Conservation (phyloP, 1,140 invertebrate genomes). For the Lysiphlebus fabarum region DNA sequence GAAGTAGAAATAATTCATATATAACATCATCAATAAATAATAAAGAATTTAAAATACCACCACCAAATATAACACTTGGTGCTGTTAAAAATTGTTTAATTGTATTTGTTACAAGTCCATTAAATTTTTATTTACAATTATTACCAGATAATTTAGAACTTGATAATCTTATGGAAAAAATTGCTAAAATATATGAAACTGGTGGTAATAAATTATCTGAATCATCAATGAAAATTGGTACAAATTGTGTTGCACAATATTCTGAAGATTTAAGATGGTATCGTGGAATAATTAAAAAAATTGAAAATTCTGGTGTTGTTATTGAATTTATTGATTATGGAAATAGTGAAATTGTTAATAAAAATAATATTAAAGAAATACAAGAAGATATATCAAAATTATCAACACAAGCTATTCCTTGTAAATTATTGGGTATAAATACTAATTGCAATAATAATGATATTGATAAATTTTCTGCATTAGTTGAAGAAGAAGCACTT, state of each 20-base stretch:
- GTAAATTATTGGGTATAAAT: slow-evolving; percentile 39
- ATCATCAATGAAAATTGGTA: slow-evolving; percentile 26
- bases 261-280: slow-evolving; percentile 58
- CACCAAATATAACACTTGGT: slow-evolving; percentile 34
- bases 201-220: slow-evolving; percentile 31
- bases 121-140: slow-evolving; percentile 55
- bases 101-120: slow-evolving; percentile 41
- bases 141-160: slow-evolving; percentile 43
- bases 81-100: slow-evolving; percentile 38
- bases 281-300: slow-evolving; percentile 53
- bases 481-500: slow-evolving; percentile 30
- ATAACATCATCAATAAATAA: slow-evolving; percentile 16
- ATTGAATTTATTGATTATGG: slow-evolving; percentile 63
- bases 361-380: slow-evolving; percentile 44
- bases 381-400: slow-evolving; percentile 35
- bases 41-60: slow-evolving; percentile 28
- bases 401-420: slow-evolving; percentile 45
- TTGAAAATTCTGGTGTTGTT: slow-evolving; percentile 33
- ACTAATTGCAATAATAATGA: slow-evolving; percentile 30
- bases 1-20: slow-evolving; percentile 18
- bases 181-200: slow-evolving; percentile 38
- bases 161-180: slow-evolving; percentile 45
- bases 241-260: slow-evolving; percentile 56
- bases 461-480: slow-evolving; percentile 29
- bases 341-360: slow-evolving; percentile 41